phyloP scores from a whole-genome alignment of 1,140 invertebrate species.

The Onthophagus taurus region DNA sequence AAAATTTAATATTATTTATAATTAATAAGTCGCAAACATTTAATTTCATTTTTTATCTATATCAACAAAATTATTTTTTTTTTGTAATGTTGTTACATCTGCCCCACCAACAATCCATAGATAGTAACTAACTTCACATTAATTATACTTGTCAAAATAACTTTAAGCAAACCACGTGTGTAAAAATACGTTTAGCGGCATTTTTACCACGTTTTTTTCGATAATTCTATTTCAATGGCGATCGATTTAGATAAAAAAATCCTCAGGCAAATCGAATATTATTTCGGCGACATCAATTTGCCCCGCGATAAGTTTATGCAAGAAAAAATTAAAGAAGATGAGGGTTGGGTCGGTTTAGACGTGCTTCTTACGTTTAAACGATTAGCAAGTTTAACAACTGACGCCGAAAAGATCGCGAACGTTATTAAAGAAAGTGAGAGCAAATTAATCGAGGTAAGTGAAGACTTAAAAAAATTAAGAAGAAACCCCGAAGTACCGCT shows the following conservation, averaged over 20 bases:
- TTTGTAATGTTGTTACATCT: too few species aligned
- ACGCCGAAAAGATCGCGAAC: constrained; percentile 59
- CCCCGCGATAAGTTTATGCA: constrained; percentile 82
- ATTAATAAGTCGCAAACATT: too few species aligned
- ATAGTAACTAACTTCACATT: too few species aligned
- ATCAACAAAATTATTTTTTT: too few species aligned
- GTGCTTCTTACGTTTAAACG: constrained; percentile 84
- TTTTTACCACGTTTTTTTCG: not conserved
- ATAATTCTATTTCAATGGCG: constrained; percentile 21
- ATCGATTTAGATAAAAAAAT: constrained; percentile 46
- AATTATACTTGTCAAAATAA: too few species aligned
- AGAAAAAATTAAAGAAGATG: constrained; percentile 71
- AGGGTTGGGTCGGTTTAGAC: constrained; percentile 83
- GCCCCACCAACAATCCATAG: too few species aligned
- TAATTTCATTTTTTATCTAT: too few species aligned
- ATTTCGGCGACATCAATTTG: constrained; percentile 78
- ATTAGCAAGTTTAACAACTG: constrained; percentile 60
- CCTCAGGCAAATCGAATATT: constrained; percentile 56
- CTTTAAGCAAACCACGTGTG: too few species aligned
- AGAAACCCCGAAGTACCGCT: constrained; percentile 65
- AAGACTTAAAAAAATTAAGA: constrained; percentile 74
- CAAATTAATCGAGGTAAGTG: constrained; percentile 67
- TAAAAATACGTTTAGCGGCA: too few species aligned
- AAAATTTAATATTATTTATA: too few species aligned
- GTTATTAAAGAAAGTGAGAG: constrained; percentile 68